Evolutionary conservation across 2,888 invertebrate genomes (phyloP).

Genomic region (Leucania comma): DNA sequence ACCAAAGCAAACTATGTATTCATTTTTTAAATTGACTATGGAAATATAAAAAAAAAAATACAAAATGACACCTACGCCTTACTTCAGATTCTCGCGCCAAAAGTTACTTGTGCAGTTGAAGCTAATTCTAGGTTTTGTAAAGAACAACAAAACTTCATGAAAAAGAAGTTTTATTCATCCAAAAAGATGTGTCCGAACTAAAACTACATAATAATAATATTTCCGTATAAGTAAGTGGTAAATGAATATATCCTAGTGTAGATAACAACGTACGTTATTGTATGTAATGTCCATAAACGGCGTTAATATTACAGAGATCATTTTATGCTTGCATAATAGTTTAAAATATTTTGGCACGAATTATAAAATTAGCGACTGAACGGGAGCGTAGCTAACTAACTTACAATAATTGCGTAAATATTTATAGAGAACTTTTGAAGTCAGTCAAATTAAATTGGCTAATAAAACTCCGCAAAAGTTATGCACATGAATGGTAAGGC

Average conservation of each 20-base stretch:
- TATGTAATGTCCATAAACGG: constrained; percentile 24
- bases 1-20: too few relatives aligned
- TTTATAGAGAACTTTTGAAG: background rate
- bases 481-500: too few relatives aligned
- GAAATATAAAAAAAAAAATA: background rate
- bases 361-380: constrained; percentile 53
- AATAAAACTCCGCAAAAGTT: background rate
- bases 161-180: constrained; percentile 13
- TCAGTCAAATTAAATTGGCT: background rate
- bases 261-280: constrained; percentile 36
- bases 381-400: constrained; percentile 26
- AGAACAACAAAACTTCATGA: constrained; percentile 5
- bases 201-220: constrained; percentile 34
- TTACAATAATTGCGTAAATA: constrained; percentile 15
- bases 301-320: constrained; percentile 62
- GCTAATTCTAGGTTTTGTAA: background rate
- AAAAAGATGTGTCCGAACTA: constrained; percentile 28
- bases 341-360: constrained; percentile 64
- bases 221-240: constrained; percentile 37
- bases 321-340: constrained; percentile 50
- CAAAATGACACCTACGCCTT: background rate
- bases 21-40: background rate
- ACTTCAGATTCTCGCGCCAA: background rate
- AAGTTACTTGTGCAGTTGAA: background rate
- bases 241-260: constrained; percentile 50